Percentiles rank a stretch among this genome's conserved stretches.
Evolutionary conservation across 2,888 invertebrate genomes (phyloP).

Genomic region (Allacma fusca): DNA sequence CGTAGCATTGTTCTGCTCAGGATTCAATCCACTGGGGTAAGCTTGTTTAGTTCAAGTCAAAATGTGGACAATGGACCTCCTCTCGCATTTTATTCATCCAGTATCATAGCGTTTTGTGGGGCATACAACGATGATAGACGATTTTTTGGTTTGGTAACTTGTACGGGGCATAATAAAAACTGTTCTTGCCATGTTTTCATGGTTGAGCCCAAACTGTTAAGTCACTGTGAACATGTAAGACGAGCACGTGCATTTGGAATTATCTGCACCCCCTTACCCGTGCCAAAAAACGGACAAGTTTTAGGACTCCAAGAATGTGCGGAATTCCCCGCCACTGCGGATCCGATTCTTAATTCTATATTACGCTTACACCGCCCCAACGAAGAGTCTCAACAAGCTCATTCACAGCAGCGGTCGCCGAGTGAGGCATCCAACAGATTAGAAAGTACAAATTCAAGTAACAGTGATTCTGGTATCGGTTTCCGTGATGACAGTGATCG

Average conservation of each 20-base stretch:
- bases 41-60: conserved; percentile 60
- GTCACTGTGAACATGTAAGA: conserved; percentile 80
- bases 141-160: conserved; percentile 92
- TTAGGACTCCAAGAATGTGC: conserved; percentile 64
- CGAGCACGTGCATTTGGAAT: conserved; percentile 86
- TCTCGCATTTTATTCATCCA: conserved; percentile 60
- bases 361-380: conserved; percentile 67
- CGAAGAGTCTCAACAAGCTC: conserved; percentile 16
- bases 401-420: conserved; percentile 52
- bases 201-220: conserved; percentile 84
- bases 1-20: conserved; percentile 59
- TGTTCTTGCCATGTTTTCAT: conserved; percentile 91
- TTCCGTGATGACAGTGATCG: conserved; percentile 88
- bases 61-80: conserved; percentile 59
- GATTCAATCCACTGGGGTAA: conserved; percentile 60
- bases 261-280: conserved; percentile 81
- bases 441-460: conserved; percentile 82
- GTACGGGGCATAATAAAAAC: conserved; percentile 67
- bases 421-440: conserved; percentile 61
- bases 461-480: conserved; percentile 94
- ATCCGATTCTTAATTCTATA: conserved; percentile 70
- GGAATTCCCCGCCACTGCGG: conserved; percentile 89
- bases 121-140: conserved; percentile 88
- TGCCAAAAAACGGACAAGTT: conserved; percentile 63
- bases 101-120: conserved; percentile 81